phyloP scores from a whole-genome alignment of 2,113 vertebrate species.

The Aegithalos caudatus region DNA sequence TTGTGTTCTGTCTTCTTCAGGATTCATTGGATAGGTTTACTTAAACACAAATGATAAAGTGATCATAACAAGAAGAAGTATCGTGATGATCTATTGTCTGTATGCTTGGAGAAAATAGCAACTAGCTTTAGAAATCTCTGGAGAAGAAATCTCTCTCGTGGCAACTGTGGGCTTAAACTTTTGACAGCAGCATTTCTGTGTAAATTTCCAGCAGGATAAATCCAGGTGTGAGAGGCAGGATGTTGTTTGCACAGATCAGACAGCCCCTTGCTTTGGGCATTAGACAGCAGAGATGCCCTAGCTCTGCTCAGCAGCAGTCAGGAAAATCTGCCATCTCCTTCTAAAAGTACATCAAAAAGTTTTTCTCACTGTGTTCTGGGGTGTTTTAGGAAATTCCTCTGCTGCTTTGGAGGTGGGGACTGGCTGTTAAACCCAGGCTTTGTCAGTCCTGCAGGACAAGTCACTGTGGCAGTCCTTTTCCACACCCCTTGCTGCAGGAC shows the following conservation, averaged over 20 bases:
- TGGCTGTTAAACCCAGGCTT: not conserved
- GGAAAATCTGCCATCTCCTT: not conserved
- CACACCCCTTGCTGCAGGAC: rapidly evolving
- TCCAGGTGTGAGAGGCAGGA: not conserved
- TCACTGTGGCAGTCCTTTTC: rapidly evolving
- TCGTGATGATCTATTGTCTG: not conserved
- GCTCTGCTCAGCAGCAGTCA: not conserved
- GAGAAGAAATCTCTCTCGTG: not conserved
- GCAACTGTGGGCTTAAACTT: not conserved
- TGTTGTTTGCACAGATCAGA: not conserved
- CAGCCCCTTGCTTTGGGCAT: not conserved
- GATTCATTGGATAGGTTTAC: not conserved
- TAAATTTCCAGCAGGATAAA: not conserved
- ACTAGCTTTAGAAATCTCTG: not conserved
- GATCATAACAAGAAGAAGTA: not conserved
- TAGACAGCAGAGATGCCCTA: not conserved
- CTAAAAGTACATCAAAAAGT: not conserved
- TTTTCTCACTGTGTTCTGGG: not conserved
- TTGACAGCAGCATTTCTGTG: not conserved
- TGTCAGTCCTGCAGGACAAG: not conserved
- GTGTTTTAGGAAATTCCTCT: not conserved
- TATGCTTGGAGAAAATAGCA: not conserved
- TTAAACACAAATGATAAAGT: not conserved
- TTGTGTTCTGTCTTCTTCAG: not conserved
- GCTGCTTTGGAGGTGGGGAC: not conserved